Conservation (phyloP, 2,888 invertebrate species). For the Synergus japonicus region DNA sequence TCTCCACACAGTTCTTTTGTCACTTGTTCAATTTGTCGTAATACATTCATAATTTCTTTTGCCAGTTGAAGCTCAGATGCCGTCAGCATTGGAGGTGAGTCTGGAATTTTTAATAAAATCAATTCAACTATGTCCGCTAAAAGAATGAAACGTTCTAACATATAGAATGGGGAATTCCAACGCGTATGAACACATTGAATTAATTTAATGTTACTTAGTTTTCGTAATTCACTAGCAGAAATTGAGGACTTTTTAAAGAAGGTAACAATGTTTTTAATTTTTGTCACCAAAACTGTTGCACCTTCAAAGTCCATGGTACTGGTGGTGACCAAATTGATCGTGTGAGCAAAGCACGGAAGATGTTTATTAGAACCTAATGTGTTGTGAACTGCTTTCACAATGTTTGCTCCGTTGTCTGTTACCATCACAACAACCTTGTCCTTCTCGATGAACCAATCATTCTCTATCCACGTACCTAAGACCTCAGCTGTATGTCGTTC, state of each 20-base stretch:
- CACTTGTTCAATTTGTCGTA: neutral
- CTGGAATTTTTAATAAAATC: neutral
- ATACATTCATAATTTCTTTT: neutral
- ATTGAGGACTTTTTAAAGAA: constrained; percentile 51
- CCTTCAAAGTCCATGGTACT: constrained; percentile 46
- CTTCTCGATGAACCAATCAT: too few species aligned
- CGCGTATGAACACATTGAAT: neutral
- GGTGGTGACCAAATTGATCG: constrained; percentile 54
- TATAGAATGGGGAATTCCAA: neutral
- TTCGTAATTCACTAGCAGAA: neutral
- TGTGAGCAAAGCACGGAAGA: constrained; percentile 57
- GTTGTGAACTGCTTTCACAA: constrained; percentile 3
- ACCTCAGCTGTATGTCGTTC: too few species aligned
- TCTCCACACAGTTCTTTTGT: neutral
- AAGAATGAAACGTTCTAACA: neutral
- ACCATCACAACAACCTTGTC: too few species aligned
- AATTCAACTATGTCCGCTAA: neutral
- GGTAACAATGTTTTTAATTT: constrained; percentile 56
- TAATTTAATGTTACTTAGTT: neutral
- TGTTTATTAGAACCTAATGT: constrained; percentile 50
- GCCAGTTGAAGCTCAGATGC: neutral
- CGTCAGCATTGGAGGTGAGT: neutral
- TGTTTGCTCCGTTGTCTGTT: too few species aligned
- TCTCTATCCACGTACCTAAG: too few species aligned
- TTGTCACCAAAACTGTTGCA: constrained; percentile 46